These are phyloP conservation scores for Philantomba maxwellii DNA, from an alignment of 2,113 vertebrate species.

Conservation along the genomic window DNA sequence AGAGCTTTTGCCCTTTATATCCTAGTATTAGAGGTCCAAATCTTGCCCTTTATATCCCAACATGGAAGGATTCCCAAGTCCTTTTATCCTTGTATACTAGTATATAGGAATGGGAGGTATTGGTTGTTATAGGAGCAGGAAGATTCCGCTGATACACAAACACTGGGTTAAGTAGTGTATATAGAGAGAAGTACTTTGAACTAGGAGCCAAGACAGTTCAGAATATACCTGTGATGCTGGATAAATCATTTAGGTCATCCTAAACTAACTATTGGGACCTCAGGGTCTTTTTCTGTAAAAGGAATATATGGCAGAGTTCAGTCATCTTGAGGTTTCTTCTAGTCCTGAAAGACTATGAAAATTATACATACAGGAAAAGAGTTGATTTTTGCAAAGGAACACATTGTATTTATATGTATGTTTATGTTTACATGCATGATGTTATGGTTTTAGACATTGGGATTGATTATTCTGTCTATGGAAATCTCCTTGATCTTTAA, in stretches of 20 bases:
- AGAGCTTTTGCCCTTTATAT: not conserved
- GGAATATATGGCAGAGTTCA: not conserved
- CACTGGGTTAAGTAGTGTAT: not conserved
- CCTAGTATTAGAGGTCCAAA: not conserved
- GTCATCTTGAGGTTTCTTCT: not conserved
- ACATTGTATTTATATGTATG: not conserved
- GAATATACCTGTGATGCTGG: not conserved
- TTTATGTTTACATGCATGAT: not conserved
- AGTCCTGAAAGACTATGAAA: not conserved
- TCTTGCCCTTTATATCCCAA: not conserved
- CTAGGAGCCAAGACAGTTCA: not conserved
- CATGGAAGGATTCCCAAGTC: not conserved
- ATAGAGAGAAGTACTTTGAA: not conserved
- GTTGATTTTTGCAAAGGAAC: not conserved
- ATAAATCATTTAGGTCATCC: not conserved
- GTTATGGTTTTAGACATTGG: not conserved
- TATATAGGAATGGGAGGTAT: not conserved
- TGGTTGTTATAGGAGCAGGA: not conserved
- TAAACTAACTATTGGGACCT: not conserved
- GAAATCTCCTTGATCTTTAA: not conserved
- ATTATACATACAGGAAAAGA: not conserved
- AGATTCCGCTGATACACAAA: not conserved
- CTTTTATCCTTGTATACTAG: not conserved
- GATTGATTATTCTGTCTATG: not conserved
- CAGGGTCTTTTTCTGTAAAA: not conserved